Evolutionary conservation across 2,797 vertebrate genomes (phyloP).

Genomic region (Garrulus glandarius): DNA sequence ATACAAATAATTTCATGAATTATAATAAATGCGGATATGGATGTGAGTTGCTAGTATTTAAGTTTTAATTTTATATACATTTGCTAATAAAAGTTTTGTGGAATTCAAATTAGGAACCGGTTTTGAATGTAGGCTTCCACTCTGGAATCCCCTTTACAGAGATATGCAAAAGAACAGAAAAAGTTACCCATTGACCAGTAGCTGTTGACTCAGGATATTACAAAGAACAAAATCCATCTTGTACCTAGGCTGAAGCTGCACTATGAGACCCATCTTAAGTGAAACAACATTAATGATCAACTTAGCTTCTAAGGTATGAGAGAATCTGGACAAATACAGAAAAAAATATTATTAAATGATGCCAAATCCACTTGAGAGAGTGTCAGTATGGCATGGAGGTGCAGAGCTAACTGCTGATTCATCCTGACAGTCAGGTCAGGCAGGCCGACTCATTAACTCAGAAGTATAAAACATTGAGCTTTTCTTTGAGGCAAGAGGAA

Average conservation of each 20-base stretch:
- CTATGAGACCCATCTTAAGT: not conserved
- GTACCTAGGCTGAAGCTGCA: not conserved
- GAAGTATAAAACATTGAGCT: not conserved
- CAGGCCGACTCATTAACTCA: not conserved
- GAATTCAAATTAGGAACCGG: not conserved
- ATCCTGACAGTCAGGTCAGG: conserved; percentile 15
- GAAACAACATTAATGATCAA: not conserved
- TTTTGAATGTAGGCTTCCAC: not conserved
- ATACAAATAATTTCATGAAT: not conserved
- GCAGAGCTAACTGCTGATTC: not conserved
- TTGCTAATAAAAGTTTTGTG: not conserved
- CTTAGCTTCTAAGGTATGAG: not conserved
- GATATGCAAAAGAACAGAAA: not conserved
- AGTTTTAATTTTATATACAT: not conserved
- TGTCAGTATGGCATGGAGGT: not conserved
- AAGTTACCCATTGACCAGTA: not conserved
- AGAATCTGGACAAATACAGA: not conserved
- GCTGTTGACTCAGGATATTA: not conserved
- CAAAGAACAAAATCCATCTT: not conserved
- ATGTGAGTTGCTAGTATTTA: not conserved
- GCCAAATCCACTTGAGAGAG: not conserved
- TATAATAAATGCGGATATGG: not conserved
- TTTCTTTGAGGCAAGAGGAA: not conserved
- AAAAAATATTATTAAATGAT: not conserved
- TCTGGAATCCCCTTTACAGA: not conserved